Evolutionary conservation across 2,888 invertebrate genomes (phyloP), one percentile per base, ranked within the genome.

Genomic region (Nasonia oneida): DNA sequence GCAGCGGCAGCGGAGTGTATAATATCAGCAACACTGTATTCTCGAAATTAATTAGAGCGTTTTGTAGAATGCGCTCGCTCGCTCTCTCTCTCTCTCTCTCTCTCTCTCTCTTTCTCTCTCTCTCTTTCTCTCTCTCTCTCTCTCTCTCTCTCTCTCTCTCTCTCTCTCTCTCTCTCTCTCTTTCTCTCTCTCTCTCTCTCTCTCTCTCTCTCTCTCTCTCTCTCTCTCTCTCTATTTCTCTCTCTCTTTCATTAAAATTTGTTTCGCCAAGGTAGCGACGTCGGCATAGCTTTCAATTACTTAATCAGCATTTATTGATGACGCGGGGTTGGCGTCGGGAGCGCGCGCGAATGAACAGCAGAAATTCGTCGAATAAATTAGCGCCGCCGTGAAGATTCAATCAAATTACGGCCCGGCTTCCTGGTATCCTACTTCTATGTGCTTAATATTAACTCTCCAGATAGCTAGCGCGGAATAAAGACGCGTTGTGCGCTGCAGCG

Each of bases 31-130:
- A 47, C 47, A 12, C 47, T 47, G 12, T 37, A 4, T 61, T 71
- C 77, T 76, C 47, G 18, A 67, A 85, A 81, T 81, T 81, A 85
- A 85, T 77, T 77, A 77, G 70, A 77, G 50, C 42, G 12, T 37
- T 81, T 67, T 33, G n/a, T 61, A 33, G 64, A 73, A 53, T 4
- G 5, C 61, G 15, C 37, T 6, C 37, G 23, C 23, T 23, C 23
- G 1, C 29, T 29, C 29, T 29, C 29, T 29, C 29, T 29, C 29
- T 29, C 29, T 29, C 29, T 29, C 29, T 29, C 29, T 29, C 29
- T 29, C 29, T 29, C 29, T 29, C 29, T 29, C 29, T 29, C 29
- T 29, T 2, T 29, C 29, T 37, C 37, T 37, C 37, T 18, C n/a
- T 57, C n/a, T 70, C 29, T 29, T 2, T 29, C 29, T 29, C 29